Percentiles rank a stretch among this genome's conserved stretches.
phyloP scores from a whole-genome alignment of 2,113 vertebrate genomes.

The Sander vitreus region DNA sequence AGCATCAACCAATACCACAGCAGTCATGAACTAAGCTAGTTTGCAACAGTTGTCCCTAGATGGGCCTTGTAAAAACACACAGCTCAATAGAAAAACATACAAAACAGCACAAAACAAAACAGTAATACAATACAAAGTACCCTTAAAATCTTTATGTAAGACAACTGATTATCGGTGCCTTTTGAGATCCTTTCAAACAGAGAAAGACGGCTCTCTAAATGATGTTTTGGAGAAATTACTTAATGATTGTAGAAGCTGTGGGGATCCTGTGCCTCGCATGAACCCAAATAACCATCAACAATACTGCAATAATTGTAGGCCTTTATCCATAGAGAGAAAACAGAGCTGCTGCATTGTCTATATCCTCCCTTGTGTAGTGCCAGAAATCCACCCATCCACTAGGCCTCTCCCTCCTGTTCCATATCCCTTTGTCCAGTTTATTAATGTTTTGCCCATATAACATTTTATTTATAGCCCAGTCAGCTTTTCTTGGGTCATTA shows the following conservation, averaged over 20 bases:
- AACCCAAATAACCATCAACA: slow-evolving; percentile 1
- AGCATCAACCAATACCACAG: not conserved
- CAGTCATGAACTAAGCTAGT: not conserved
- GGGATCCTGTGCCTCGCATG: not conserved
- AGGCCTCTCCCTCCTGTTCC: slow-evolving; percentile 18
- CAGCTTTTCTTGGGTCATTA: slow-evolving; percentile 45
- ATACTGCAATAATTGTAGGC: not conserved
- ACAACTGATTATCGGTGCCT: not conserved
- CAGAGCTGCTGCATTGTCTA: not conserved
- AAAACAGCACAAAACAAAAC: not conserved
- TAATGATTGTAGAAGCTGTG: not conserved
- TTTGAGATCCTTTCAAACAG: not conserved
- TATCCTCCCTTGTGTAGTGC: slow-evolving; percentile 2
- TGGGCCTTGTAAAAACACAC: not conserved
- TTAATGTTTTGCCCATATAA: slow-evolving; percentile 56
- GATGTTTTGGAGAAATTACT: not conserved
- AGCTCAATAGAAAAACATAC: not conserved
- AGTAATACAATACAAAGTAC: not conserved
- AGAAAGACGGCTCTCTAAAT: not conserved
- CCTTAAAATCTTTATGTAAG: not conserved
- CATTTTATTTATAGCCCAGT: slow-evolving; percentile 57
- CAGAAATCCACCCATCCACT: slow-evolving; percentile 22
- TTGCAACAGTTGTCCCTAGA: not conserved
- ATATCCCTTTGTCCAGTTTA: slow-evolving; percentile 36
- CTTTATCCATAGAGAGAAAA: not conserved